phyloP scores from a whole-genome alignment of 2,797 vertebrate species.

The Gobionotothen gibberifrons region DNA sequence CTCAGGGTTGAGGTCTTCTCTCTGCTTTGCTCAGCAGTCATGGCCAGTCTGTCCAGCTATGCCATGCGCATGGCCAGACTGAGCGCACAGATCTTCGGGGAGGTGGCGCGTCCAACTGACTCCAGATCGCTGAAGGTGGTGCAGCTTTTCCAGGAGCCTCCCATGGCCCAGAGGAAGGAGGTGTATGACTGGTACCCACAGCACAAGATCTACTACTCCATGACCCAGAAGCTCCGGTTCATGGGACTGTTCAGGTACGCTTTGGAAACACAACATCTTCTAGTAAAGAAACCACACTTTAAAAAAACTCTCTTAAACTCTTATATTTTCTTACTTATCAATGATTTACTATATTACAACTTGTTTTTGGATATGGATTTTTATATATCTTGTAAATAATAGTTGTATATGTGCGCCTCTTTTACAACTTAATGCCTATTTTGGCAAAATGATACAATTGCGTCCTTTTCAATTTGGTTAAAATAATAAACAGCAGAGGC shows the following conservation, averaged over 20 bases:
- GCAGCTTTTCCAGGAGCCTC: slow-evolving; percentile 89
- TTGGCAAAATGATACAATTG: no score
- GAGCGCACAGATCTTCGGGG: slow-evolving; percentile 92
- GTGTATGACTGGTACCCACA: slow-evolving; percentile 94
- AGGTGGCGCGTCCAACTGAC: slow-evolving; percentile 89
- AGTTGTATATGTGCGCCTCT: no score
- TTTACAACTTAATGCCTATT: no score
- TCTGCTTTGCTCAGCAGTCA: slow-evolving; percentile 39
- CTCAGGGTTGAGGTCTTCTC: not conserved
- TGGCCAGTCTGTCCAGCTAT: slow-evolving; percentile 86
- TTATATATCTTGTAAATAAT: no score
- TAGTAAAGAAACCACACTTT: no score
- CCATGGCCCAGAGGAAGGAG: slow-evolving; percentile 87
- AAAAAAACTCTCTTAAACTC: no score
- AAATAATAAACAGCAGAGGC: no score
- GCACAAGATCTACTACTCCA: slow-evolving; percentile 88
- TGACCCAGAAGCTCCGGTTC: slow-evolving; percentile 90
- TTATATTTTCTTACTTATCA: no score
- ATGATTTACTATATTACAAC: no score
- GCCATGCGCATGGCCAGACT: slow-evolving; percentile 91
- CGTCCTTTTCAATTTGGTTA: no score
- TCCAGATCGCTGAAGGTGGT: slow-evolving; percentile 93
- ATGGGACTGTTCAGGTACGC: slow-evolving; percentile 94
- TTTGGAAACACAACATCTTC: no score
- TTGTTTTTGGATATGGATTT: no score